Evolutionary conservation across 1,140 invertebrate genomes (phyloP), one percentile per base, ranked within the genome.

Genomic region (Leptoteleia sp.): DNA sequence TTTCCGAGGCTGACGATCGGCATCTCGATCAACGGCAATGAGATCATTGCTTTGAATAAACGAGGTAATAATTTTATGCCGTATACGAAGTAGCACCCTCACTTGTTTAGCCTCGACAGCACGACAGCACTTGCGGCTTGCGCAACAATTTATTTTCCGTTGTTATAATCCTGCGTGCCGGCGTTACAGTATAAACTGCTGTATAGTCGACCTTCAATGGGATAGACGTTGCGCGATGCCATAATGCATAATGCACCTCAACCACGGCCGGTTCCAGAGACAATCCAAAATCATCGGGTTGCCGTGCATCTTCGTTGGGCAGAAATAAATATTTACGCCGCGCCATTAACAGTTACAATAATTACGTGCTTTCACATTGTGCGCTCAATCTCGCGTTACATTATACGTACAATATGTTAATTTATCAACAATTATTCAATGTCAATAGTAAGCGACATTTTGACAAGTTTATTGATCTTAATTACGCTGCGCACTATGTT

Each of bases 41-140:
- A 88, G 85, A 88, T 89, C 87, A 88, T 86, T 87, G 85, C 87
- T 82, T 85, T 81, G 80, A 89, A 88, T 89, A 89, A 86, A 85
- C 84, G 83, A 87, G 76, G 82, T 82, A 88, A 88, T 88, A 88
- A 86, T 88, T 87, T 87, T 82, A 84, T 87, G 81, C 85, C 79
- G 82, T 82, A 62, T 76, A 80, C 54, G 61, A 78, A 76, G 80
- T 65, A 83, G 81, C 86, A 86, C 87, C 86, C 88, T 85, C 82
- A 80, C 82, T 83, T 77, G 71, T 76, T 62, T 81, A 83, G 81
- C 81, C 71, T 81, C 81, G 80, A 70, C 59, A 48, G 35, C 62
- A 45, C 71, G 65, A 64, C 72, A 68, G 75, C 57, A 38, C 70
- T n/a, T n/a, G 64, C 65, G 70, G 54, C 71, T 89, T 89, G 83